Evolutionary conservation across 2,113 vertebrate genomes (phyloP).

Genomic region (Pseudorasbora parva): DNA sequence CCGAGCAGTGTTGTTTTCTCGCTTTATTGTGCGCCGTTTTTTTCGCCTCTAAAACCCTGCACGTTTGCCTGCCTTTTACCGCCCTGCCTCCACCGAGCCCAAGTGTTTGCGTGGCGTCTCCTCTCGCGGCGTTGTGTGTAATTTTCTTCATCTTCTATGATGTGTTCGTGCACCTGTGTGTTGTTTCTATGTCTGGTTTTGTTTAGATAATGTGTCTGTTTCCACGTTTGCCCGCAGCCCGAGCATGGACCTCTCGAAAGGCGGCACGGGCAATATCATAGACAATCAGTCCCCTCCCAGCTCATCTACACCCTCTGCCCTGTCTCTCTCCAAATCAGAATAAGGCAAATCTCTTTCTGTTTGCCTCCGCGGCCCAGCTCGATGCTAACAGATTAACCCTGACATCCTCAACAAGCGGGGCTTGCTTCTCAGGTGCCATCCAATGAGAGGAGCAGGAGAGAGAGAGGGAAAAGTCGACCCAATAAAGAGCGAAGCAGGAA

Average conservation of each 20-base stretch:
- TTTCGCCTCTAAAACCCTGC: slow-evolving; percentile 88
- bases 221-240: slow-evolving; percentile 51
- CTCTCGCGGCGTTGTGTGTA: slow-evolving; percentile 15
- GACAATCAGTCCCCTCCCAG: slow-evolving; percentile 53
- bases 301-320: slow-evolving; percentile 48
- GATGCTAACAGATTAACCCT: slow-evolving; percentile 61
- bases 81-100: slow-evolving; percentile 58
- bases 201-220: slow-evolving; percentile 57
- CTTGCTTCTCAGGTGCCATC: slow-evolving; percentile 50
- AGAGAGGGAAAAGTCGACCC: slow-evolving; percentile 29
- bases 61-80: slow-evolving; percentile 91
- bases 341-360: slow-evolving; percentile 55
- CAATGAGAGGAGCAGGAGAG: not conserved
- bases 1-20: slow-evolving; percentile 96
- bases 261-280: slow-evolving; percentile 54
- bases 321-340: slow-evolving; percentile 49
- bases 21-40: slow-evolving; percentile 98
- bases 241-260: slow-evolving; percentile 34
- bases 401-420: slow-evolving; percentile 59
- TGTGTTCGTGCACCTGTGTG: slow-evolving; percentile 14
- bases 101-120: slow-evolving; percentile 42
- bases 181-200: slow-evolving; percentile 54
- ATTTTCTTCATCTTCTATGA: slow-evolving; percentile 47
- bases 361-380: slow-evolving; percentile 38
- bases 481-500: slow-evolving; percentile 47